Evolutionary conservation across 2,888 invertebrate species (phyloP).

Genomic region (Rugalucina vietnamica): DNA sequence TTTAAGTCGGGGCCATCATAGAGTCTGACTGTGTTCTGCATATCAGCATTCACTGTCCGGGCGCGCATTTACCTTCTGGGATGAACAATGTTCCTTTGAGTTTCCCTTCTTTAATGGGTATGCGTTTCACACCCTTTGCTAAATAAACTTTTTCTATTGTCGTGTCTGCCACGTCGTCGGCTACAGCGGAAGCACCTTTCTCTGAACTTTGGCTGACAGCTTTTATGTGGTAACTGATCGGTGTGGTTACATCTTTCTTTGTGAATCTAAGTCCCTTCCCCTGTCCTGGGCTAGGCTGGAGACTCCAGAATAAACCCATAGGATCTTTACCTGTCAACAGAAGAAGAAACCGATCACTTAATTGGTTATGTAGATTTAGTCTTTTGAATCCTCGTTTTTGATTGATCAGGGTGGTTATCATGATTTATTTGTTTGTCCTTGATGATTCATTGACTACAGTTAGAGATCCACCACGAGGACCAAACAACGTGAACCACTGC

Average conservation of each 20-base stretch:
- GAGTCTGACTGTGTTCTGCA: too few species aligned
- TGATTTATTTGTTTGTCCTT: too few species aligned
- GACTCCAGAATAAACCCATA: not conserved
- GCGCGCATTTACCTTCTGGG: not conserved
- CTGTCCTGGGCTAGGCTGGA: not conserved
- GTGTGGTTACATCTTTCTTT: not conserved
- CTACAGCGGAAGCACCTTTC: too few species aligned
- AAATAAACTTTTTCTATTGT: not conserved
- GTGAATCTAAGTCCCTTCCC: not conserved
- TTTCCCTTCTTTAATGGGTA: not conserved
- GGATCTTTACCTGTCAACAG: not conserved
- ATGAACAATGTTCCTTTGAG: not conserved
- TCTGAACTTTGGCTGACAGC: not conserved
- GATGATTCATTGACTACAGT: too few species aligned
- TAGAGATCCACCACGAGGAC: too few species aligned
- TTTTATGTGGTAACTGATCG: not conserved
- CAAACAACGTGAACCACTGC: too few species aligned
- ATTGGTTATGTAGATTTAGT: too few species aligned
- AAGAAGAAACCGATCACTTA: too few species aligned
- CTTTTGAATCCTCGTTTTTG: too few species aligned
- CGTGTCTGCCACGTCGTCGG: not conserved
- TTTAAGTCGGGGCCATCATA: too few species aligned
- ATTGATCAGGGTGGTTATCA: too few species aligned
- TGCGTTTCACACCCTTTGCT: not conserved
- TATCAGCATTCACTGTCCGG: too few species aligned